Evolutionary conservation across 2,888 invertebrate genomes (phyloP).

Genomic region (Creontiades dilutus): DNA sequence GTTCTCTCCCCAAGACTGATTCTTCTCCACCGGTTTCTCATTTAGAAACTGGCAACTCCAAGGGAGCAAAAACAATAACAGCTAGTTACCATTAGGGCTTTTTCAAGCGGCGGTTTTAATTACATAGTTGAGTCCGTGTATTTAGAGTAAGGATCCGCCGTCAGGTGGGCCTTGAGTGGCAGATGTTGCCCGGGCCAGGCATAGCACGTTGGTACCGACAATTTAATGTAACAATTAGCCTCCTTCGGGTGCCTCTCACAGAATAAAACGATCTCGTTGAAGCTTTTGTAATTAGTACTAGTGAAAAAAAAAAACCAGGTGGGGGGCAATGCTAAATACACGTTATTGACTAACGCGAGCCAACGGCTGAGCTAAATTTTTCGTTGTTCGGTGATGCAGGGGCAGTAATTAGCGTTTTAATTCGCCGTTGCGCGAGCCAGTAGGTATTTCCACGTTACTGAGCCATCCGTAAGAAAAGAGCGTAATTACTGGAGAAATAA

Average conservation of each 20-base stretch:
- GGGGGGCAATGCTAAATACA: background rate
- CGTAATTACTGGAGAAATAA: no score
- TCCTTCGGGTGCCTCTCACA: constrained; percentile 44
- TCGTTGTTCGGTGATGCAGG: background rate
- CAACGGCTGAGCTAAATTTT: background rate
- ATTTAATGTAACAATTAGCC: constrained; percentile 51
- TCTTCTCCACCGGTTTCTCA: background rate
- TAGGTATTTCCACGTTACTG: no score
- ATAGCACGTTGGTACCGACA: constrained; percentile 43
- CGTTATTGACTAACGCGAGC: background rate
- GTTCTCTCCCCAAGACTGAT: background rate
- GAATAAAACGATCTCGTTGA: constrained; percentile 46
- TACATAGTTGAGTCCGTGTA: constrained; percentile 36
- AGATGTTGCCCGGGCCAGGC: constrained; percentile 21
- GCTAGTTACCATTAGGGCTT: constrained; percentile 35
- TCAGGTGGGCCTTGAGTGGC: constrained; percentile 43
- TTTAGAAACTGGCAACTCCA: background rate
- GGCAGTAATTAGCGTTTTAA: background rate
- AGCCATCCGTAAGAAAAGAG: no score
- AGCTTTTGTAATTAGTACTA: constrained; percentile 17
- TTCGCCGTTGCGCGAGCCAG: no score
- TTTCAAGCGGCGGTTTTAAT: constrained; percentile 24
- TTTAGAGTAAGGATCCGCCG: constrained; percentile 52
- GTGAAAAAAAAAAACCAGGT: constrained; percentile 6
- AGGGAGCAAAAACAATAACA: constrained; percentile 21